Evolutionary conservation across 2,888 invertebrate species (phyloP), one percentile per base, ranked within the genome.

Genomic region (Sycophila texana): DNA sequence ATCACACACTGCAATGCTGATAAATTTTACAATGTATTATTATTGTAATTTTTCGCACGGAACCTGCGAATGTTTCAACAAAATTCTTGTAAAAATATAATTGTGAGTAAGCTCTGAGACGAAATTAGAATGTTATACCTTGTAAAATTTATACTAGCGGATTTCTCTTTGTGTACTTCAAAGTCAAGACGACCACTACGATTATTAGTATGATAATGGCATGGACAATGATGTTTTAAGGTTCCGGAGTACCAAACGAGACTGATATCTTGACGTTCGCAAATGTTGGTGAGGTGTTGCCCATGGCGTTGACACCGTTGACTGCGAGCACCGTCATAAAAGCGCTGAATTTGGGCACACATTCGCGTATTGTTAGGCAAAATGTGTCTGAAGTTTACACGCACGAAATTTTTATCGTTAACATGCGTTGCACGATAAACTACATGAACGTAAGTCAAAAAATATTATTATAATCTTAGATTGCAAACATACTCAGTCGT

Each of bases 241-340:
- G 97, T 88, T 90, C 92, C 0, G 92, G 95, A 0, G 89, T 94
- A 4, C 92, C 94, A 86, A 92, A 93, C 0, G 93, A 94, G 30
- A 92, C 92, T n/a, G 94, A 95, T 81, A 89, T 94, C 0, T 87
- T 92, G 30, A 94, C 95, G 0, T 94, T 94, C 81, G 95, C 94
- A 12, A 97, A 97, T 87, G 92, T 94, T 1, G 95, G 95, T 89
- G 96, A 94, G 91, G 94, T 95, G 18, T 87, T 95, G 67, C 95
- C 95, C 0, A 93, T 93, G 55, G 93, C 94, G 0, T 66, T 93
- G 5, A 92, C 94, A 4, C 92, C 94, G 0, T 87, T 95, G 71
- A 91, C 92, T 0, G 84, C 91, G 4, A 92, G 93, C 80, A 81
- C 92, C 0, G 61, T 89, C 18, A 51, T 83, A 0, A 80, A 82